Evolutionary conservation across 2,113 vertebrate genomes (phyloP), one percentile per base, ranked within the genome.

Genomic region (Pipra filicauda): DNA sequence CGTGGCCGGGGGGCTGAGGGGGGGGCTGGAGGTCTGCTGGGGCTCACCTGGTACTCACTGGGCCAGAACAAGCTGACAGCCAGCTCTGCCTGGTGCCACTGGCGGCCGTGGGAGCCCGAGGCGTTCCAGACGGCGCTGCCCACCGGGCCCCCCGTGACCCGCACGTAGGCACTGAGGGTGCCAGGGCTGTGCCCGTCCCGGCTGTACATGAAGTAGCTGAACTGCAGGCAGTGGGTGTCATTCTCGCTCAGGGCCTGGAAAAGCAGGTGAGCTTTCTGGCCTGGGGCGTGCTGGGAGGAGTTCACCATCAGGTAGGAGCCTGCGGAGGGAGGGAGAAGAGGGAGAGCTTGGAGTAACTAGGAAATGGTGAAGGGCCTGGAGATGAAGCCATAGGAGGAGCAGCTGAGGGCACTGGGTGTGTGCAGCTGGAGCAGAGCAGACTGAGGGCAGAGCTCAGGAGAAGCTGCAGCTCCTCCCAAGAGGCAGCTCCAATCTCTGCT

Each of bases 51-150:
- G 94, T 99, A 99, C 91, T 99, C 99, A 8, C 98, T 99, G 92
- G 99, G 99, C 99, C 99, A 99, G 97, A 99, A 99, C 89, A 99
- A 99, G 97, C 99, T 99, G 97, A 99, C 99, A 0, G 99, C 99
- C 96, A 99, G 95, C 97, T 99, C 99, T 0, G 99, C 99, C 96
- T 99, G 99, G 96, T 99, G 99, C 99, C 99, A 99, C 97, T 99
- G 99, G 30, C 97, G 98, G 57, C 99, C 98, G 0, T 99, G 99
- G 15, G 99, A 98, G 49, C 99, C 99, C 0, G 99, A 98, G 11
- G 98, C 94, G 19, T 99, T 99, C 99, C 99, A 99, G 52, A 99
- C 99, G 0, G 99, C 98, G 13, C 98, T 98, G 91, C 99, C 99
- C 89, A 99, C 93, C 1, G 98, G 98, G 4, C 99, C 99, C 8